Percentiles rank a stretch among this genome's conserved stretches.
phyloP scores from a whole-genome alignment of 1,140 invertebrate genomes.

The Aphis craccivora region DNA sequence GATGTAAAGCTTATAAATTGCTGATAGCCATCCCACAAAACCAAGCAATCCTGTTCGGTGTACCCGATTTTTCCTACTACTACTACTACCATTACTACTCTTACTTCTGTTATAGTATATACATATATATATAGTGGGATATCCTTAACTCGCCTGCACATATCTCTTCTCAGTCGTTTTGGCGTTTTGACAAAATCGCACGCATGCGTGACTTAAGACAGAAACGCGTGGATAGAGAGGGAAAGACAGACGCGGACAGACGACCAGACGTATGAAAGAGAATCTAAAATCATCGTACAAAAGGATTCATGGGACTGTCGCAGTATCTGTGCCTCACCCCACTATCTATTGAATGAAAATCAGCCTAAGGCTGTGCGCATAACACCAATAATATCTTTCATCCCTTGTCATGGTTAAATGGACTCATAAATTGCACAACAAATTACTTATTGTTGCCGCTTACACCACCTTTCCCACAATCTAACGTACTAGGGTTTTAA shows the following conservation, averaged over 20 bases:
- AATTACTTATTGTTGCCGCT: conserved; percentile 34
- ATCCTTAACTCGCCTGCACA: background rate
- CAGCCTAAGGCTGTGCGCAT: background rate
- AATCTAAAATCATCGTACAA: background rate
- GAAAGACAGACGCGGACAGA: background rate
- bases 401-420: conserved; percentile 42
- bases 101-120: background rate
- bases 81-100: background rate
- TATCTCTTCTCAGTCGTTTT: background rate
- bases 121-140: background rate
- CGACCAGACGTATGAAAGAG: background rate
- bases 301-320: background rate
- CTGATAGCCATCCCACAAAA: conserved; percentile 41
- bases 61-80: conserved; percentile 15
- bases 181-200: conserved; percentile 40
- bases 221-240: background rate
- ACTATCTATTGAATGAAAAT: background rate
- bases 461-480: background rate
- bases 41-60: conserved; percentile 1
- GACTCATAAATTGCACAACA: conserved; percentile 33
- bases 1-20: conserved; percentile 46
- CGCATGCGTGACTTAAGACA: background rate
- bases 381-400: conserved; percentile 43
- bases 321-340: background rate
- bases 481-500: background rate